A percentile compares a stretch with the other conserved stretches of the same genome.
These are phyloP conservation scores for Aquatica leii DNA, from an alignment of 2,888 invertebrate species.

Conservation along the genomic window DNA sequence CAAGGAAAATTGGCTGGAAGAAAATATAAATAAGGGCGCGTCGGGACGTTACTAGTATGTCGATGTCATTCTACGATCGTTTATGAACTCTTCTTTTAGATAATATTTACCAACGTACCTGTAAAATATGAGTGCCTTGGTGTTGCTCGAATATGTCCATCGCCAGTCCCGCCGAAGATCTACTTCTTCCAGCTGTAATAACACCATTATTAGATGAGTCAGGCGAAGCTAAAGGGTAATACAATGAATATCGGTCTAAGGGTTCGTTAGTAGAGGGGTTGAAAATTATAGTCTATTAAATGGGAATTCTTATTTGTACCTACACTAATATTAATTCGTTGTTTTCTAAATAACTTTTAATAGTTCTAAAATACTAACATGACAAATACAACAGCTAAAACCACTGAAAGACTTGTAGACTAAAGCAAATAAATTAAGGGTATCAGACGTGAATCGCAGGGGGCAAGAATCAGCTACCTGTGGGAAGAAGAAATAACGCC, in stretches of 20 bases:
- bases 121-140: constrained; percentile 96
- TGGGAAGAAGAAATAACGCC: constrained; percentile 11
- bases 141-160: constrained; percentile 94
- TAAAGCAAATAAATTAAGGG: no score
- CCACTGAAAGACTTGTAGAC: no score
- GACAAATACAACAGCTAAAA: no score
- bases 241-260: constrained; percentile 41
- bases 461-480: constrained; percentile 6
- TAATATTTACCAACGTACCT: constrained; percentile 68
- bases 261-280: constrained; percentile 38
- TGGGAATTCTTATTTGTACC: constrained; percentile 29
- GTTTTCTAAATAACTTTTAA: no score
- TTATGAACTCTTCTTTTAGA: constrained; percentile 4
- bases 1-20: constrained; percentile 56
- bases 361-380: no score
- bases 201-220: constrained; percentile 47
- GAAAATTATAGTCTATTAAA: constrained; percentile 23
- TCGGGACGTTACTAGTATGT: constrained; percentile 47
- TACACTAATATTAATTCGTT: constrained; percentile 6
- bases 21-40: constrained; percentile 52
- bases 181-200: constrained; percentile 77
- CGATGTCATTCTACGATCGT: constrained; percentile 30
- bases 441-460: no score
- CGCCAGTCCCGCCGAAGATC: constrained; percentile 75
- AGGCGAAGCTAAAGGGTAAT: constrained; percentile 45